Conservation (phyloP, 2,888 invertebrate genomes). For the Ctenicera cuprea region DNA sequence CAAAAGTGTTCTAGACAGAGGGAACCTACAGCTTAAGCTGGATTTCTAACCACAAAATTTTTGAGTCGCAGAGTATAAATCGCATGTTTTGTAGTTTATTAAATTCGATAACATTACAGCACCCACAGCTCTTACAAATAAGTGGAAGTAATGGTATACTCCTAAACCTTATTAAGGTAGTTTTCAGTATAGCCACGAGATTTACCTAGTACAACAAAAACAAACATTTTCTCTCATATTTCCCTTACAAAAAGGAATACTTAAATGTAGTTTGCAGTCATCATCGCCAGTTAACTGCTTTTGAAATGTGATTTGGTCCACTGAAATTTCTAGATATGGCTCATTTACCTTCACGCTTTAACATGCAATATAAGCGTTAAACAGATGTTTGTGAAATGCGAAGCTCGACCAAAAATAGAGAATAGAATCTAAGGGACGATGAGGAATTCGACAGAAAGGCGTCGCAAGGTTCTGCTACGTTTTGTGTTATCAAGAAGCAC, state of each 20-base stretch:
- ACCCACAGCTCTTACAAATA: too few species aligned
- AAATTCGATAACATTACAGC: too few species aligned
- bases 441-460: conserved; percentile 40
- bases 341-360: conserved; percentile 55
- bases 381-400: conserved; percentile 49
- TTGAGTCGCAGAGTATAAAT: too few species aligned
- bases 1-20: too few species aligned
- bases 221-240: too few species aligned
- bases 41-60: too few species aligned
- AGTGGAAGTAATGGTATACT: too few species aligned
- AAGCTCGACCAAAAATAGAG: conserved; percentile 44
- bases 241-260: neutral
- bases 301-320: conserved; percentile 32
- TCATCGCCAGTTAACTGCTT: conserved; percentile 27
- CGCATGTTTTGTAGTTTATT: too few species aligned
- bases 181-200: too few species aligned
- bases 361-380: conserved; percentile 50
- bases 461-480: conserved; percentile 30
- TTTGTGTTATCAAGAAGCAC: conserved; percentile 42
- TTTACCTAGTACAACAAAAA: too few species aligned
- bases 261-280: conserved; percentile 34
- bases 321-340: conserved; percentile 52
- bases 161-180: too few species aligned
- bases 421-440: conserved; percentile 23
- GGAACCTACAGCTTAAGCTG: too few species aligned